Evolutionary conservation across 2,888 invertebrate genomes (phyloP).

Genomic region (Petrolisthes manimaculis): DNA sequence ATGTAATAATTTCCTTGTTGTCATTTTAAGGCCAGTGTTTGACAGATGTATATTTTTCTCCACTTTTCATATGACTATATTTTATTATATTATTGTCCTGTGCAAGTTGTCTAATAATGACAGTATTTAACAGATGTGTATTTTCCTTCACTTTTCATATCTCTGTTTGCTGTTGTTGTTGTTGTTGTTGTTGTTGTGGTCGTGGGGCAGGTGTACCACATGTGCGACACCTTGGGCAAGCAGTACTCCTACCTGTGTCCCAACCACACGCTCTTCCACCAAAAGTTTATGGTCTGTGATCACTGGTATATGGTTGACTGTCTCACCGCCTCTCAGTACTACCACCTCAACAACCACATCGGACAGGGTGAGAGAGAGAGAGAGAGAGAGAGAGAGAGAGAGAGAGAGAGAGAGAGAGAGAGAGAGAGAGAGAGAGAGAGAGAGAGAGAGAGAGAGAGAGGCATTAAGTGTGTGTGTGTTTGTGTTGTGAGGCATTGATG

Average conservation of each 20-base stretch:
- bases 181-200: not conserved
- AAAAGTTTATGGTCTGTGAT: constrained; percentile 84
- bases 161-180: not conserved
- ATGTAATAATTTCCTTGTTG: too few species aligned
- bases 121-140: too few species aligned
- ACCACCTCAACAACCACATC: constrained; percentile 60
- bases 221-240: constrained; percentile 83
- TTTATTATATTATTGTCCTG: too few species aligned
- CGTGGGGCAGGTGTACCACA: constrained; percentile 79
- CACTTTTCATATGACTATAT: too few species aligned
- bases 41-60: too few species aligned
- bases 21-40: too few species aligned
- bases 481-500: too few species aligned
- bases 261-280: constrained; percentile 84
- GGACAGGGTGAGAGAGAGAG: constrained; percentile 38
- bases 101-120: too few species aligned
- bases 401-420: not conserved
- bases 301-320: constrained; percentile 82
- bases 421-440: not conserved
- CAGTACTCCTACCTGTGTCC: constrained; percentile 85
- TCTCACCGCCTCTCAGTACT: constrained; percentile 47
- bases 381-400: too few species aligned
- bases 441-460: not conserved
- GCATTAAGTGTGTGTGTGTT: too few species aligned
- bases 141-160: not conserved